A percentile compares a stretch with the other conserved stretches of the same genome.
These are phyloP conservation scores for Salticus scenicus DNA, from an alignment of 2,888 invertebrate genomes.

Conservation along the genomic window DNA sequence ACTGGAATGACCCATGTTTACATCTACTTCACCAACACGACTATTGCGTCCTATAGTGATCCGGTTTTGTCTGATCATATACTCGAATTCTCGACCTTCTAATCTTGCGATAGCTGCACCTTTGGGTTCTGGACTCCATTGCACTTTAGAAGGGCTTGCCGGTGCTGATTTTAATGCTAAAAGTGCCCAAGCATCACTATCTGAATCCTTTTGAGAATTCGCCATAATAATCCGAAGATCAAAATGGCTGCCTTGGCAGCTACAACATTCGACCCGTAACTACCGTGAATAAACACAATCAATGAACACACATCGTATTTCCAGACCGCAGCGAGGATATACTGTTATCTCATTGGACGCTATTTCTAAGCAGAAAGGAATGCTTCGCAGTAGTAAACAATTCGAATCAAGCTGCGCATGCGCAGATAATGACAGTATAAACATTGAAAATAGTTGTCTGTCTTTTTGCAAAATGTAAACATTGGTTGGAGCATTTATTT, in stretches of 20 bases:
- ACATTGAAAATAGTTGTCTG: background rate
- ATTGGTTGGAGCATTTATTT: too few relatives aligned
- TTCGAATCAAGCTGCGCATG: conserved; percentile 46
- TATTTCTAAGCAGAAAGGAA: conserved; percentile 38
- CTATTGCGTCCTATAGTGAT: conserved; percentile 96
- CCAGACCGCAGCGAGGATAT: conserved; percentile 42
- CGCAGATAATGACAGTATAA: conserved; percentile 29
- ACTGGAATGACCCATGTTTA: conserved; percentile 98
- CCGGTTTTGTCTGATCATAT: conserved; percentile 89
- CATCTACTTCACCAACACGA: conserved; percentile 96
- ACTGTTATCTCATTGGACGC: conserved; percentile 47
- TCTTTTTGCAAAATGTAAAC: too few relatives aligned
- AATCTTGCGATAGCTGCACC: conserved; percentile 86
- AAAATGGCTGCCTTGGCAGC: conserved; percentile 64
- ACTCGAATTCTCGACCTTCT: conserved; percentile 94
- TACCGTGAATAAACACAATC: conserved; percentile 60
- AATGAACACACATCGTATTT: conserved; percentile 50
- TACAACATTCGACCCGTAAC: conserved; percentile 35
- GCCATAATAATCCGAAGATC: conserved; percentile 58
- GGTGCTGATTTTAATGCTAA: conserved; percentile 91
- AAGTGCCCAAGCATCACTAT: conserved; percentile 89
- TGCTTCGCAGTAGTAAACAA: conserved; percentile 62
- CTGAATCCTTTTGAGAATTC: conserved; percentile 65
- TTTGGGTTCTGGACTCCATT: conserved; percentile 88
- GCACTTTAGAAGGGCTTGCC: conserved; percentile 87